Base-by-base conservation (phyloP, 2,888 invertebrate genomes). In the Lathronympha strigana region DNA sequence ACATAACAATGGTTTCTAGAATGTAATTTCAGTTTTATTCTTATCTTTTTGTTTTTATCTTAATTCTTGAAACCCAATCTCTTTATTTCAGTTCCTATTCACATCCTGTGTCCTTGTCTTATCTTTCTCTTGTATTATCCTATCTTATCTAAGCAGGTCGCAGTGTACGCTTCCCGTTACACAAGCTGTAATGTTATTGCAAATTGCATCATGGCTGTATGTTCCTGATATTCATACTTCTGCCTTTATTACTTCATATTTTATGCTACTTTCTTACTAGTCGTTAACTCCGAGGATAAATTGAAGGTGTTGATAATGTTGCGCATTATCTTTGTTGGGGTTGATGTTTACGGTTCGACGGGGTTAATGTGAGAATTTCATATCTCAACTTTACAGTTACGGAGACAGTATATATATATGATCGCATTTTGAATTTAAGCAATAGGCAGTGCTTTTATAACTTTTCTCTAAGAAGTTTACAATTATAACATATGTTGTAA, bases 131-230 rank as follows among this genome's bases (percentile, higher is more conserved):
- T 2, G 4, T 13, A n/a, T 47, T 23, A 23, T n/a, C 23, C 13
- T n/a, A 47, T 23, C 38, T 47, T 47, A n/a, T 23, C 23, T 23
- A 47, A 23, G 23, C 23, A 17, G 23, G 47, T 23, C 2, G 66
- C 66, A 66, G 66, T 49, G 66, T 66, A 49, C 60, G 6, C 49
- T 0, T 25, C 28, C 23, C 51, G 21, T 31, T 53, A 53, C 63
- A 55, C 60, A 33, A 61, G 67, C 73, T 76, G 79, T 84, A 85
- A 85, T 83, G 82, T 82, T 82, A 84, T 82, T 82, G 80, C 84
- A 84, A 84, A 84, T 83, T 81, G 82, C 83, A 81, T 83, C 83
- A 84, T 78, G 78, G 77, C 76, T 75, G 70, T 72, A 68, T 70
- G 74, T 74, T 73, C 73, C 78, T 78, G 75, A 77, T 79, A 80